These are phyloP conservation scores for Pyrrhura leucotis DNA, from an alignment of 2,797 vertebrate species.

Conservation along the genomic window DNA sequence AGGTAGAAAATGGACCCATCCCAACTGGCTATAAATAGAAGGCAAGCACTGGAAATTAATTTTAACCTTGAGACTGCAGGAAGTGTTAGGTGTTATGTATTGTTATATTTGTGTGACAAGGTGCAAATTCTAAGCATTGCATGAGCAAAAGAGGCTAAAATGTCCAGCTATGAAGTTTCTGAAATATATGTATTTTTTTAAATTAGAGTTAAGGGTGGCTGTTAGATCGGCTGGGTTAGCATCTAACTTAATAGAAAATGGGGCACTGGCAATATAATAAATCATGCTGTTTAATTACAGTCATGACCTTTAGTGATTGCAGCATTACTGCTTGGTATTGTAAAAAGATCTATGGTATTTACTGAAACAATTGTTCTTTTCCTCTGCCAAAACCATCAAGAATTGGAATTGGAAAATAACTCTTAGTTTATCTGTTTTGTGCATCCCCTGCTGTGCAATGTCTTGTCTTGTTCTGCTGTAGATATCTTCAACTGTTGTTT, in stretches of 20 bases:
- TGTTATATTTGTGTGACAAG: not conserved
- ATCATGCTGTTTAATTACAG: constrained; percentile 57
- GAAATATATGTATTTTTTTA: not conserved
- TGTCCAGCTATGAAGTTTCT: not conserved
- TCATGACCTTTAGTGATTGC: constrained; percentile 34
- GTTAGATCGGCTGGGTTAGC: not conserved
- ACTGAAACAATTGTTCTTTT: not conserved
- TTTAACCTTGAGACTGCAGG: not conserved
- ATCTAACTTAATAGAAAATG: constrained; percentile 23
- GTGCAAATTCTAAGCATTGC: not conserved
- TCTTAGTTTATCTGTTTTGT: not conserved
- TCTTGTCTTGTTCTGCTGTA: not conserved
- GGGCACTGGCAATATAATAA: constrained; percentile 22
- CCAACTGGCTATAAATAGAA: not conserved
- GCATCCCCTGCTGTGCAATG: not conserved
- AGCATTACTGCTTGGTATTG: not conserved
- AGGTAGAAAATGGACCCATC: not conserved
- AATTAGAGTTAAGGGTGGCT: not conserved
- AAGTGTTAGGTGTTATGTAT: not conserved
- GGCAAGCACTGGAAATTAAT: not conserved
- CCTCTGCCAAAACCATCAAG: not conserved
- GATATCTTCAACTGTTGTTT: not conserved
- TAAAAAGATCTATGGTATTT: constrained; percentile 26
- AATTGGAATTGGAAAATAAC: constrained; percentile 3
- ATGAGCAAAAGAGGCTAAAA: not conserved